These are phyloP conservation scores for Phenacoccus solenopsis DNA, from an alignment of 1,140 invertebrate species.

Conservation along the genomic window DNA sequence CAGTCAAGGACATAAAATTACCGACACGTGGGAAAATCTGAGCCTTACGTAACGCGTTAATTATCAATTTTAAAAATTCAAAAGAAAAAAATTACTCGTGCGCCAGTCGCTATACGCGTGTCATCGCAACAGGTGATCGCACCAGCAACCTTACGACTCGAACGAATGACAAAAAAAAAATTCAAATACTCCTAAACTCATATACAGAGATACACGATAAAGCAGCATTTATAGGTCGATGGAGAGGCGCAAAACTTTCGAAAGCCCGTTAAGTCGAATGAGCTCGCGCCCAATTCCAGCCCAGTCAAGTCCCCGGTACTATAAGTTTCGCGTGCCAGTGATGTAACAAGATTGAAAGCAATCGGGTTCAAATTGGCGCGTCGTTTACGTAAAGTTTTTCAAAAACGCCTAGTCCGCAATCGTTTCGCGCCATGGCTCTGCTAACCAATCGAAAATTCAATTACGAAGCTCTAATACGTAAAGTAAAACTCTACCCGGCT, in stretches of 20 bases:
- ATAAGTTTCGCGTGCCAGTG: background rate
- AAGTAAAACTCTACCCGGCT: constrained; percentile 8
- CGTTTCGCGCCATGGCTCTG: background rate
- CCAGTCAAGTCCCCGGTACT: constrained; percentile 8
- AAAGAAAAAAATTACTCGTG: no score
- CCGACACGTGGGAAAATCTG: no score
- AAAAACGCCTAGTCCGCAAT: background rate
- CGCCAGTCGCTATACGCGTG: no score
- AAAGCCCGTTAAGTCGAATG: constrained; percentile 6
- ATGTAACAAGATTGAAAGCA: background rate
- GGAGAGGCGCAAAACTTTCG: background rate
- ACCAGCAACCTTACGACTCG: no score
- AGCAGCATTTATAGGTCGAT: constrained; percentile 11
- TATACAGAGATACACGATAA: no score
- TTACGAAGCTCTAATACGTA: constrained; percentile 12
- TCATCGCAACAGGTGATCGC: no score
- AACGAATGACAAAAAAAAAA: no score
- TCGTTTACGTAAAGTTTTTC: background rate
- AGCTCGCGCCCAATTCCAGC: constrained; percentile 10
- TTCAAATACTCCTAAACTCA: no score
- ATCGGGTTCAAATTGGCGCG: background rate
- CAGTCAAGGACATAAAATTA: no score
- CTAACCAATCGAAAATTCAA: background rate
- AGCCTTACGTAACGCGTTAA: no score
- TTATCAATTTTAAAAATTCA: no score